Evolutionary conservation across 2,888 invertebrate genomes (phyloP), one percentile per base, ranked within the genome.

Genomic region (Dynastes maya): DNA sequence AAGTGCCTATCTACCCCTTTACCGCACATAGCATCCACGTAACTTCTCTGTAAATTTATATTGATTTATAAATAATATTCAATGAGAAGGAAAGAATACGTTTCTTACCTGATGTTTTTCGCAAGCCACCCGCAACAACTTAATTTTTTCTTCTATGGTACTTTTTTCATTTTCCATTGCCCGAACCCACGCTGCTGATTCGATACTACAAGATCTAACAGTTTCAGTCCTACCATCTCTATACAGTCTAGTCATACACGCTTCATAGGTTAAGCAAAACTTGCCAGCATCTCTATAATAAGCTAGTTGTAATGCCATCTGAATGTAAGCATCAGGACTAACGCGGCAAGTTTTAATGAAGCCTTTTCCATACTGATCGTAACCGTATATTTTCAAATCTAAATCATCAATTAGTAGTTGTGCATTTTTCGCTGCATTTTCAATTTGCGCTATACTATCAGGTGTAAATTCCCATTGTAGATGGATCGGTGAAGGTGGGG

Each of bases 211-310:
- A 0, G 98, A 97, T 79, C 99, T 92, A 0, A 99, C 98, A 0
- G 99, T 99, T 90, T 99, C 99, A 0, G 99, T 99, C 82, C 99
- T 93, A 0, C 99, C 99, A 90, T 98, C 98, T 79, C 98, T 93
- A 91, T 94, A 99, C 83, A 99, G 90, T 79, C 99, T 92, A 0
- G 99, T 99, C 99, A 99, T 99, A 29, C 98, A 98, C 0, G 99
- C 99, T 90, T 99, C 99, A 88, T 99, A 99, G 0, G 99, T 99
- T 80, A 99, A 91, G 85, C 95, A 97, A 89, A 99, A 99, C 82
- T 95, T 95, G 0, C 95, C 94, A 74, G 97, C 95, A 88, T 97
- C 96, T 88, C 97, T 81, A 88, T 93, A 98, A 88, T 99, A 99
- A 1, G 99, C 97, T 84, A 99, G 89, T 88, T 99, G 99, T 13